These are phyloP conservation scores for Sinohyriopsis cumingii DNA, from an alignment of 2,888 invertebrate genomes.

Conservation along the genomic window DNA sequence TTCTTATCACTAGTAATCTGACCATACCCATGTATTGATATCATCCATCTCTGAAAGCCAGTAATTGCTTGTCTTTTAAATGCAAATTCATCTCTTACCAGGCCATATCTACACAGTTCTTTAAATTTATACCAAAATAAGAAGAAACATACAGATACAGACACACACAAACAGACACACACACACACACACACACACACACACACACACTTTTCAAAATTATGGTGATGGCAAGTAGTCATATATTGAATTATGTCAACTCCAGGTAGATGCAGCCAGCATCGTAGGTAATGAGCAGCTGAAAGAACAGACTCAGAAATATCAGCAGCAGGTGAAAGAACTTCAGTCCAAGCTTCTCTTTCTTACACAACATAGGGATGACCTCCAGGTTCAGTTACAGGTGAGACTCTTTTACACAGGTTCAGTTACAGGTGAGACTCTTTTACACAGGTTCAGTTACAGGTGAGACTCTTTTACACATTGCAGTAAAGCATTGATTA, in stretches of 20 bases:
- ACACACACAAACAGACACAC: too few species aligned
- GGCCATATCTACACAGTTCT: too few species aligned
- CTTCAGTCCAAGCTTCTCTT: slow-evolving; percentile 42
- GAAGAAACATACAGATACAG: too few species aligned
- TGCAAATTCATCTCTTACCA: too few species aligned
- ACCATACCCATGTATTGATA: too few species aligned
- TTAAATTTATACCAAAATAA: too few species aligned
- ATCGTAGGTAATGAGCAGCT: slow-evolving; percentile 59
- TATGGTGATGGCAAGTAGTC: too few species aligned
- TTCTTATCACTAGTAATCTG: too few species aligned
- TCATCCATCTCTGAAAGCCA: too few species aligned
- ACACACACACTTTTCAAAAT: too few species aligned
- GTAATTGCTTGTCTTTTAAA: too few species aligned
- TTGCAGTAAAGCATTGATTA: background rate
- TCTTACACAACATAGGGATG: slow-evolving; percentile 52
- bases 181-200: too few species aligned
- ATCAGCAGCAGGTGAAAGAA: slow-evolving; percentile 49
- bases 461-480: slow-evolving; percentile 35
- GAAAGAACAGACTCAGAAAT: slow-evolving; percentile 52
- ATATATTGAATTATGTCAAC: background rate
- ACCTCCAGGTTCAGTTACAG: slow-evolving; percentile 57
- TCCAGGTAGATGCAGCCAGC: slow-evolving; percentile 56
- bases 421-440: slow-evolving; percentile 55
- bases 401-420: slow-evolving; percentile 26
- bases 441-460: slow-evolving; percentile 41